A percentile compares a stretch with the other conserved stretches of the same genome.
phyloP scores from a whole-genome alignment of 2,888 invertebrate species.

The Chrysomela aeneicollis region DNA sequence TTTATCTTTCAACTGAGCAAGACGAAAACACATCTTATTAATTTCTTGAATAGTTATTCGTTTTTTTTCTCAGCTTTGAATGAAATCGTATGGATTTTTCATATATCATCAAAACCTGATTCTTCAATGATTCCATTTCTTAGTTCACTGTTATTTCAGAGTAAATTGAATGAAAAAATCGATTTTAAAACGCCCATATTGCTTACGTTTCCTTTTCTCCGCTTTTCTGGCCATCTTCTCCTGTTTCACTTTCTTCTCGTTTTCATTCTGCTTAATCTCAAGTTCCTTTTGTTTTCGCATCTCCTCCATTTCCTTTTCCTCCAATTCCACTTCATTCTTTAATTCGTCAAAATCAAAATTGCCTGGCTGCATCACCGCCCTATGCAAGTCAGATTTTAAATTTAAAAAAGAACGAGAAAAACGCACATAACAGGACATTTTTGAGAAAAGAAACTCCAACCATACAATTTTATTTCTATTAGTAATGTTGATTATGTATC shows the following conservation, averaged over 20 bases:
- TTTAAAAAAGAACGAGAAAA: neutral
- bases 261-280: constrained; percentile 35
- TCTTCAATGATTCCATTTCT: too few relatives aligned
- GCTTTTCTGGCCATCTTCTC: constrained; percentile 23
- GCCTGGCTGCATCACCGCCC: constrained; percentile 74
- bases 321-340: constrained; percentile 65
- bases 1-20: too few relatives aligned
- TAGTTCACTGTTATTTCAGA: too few relatives aligned
- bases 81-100: too few relatives aligned
- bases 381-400: constrained; percentile 65
- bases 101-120: too few relatives aligned
- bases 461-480: too few relatives aligned
- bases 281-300: constrained; percentile 43
- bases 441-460: too few relatives aligned
- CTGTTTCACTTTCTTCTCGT: constrained; percentile 27
- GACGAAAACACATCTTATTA: too few relatives aligned
- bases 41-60: too few relatives aligned
- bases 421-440: too few relatives aligned
- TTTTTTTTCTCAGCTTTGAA: too few relatives aligned
- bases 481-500: too few relatives aligned
- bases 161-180: neutral
- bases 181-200: neutral
- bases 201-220: constrained; percentile 31
- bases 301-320: constrained; percentile 59
- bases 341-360: constrained; percentile 73